Conservation (phyloP, 2,113 vertebrate genomes). For the Phocoena phocoena region DNA sequence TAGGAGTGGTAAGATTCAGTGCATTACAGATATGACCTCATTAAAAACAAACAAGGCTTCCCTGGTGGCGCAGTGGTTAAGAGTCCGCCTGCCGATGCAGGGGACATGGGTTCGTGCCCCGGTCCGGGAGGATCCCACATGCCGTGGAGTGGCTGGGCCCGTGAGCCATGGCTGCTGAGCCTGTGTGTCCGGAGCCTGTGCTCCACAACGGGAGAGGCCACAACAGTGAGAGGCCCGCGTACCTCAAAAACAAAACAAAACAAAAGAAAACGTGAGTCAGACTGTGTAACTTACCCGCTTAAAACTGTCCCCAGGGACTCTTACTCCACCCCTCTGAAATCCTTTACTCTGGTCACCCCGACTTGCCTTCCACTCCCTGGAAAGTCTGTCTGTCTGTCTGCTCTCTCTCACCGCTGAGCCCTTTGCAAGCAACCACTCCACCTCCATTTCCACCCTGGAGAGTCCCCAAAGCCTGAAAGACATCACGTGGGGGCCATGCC, state of each 20-base stretch:
- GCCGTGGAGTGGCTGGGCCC: rapidly evolving
- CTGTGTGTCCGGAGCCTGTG: too few relatives aligned
- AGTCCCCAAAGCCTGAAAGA: not conserved
- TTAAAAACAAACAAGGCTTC: not conserved
- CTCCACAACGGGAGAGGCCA: too few relatives aligned
- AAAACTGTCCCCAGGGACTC: not conserved
- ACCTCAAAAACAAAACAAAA: not conserved
- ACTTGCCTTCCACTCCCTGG: not conserved
- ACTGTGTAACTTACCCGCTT: not conserved
- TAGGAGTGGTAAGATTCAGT: not conserved
- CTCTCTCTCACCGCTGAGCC: not conserved
- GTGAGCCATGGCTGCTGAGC: too few relatives aligned
- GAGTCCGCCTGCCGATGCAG: too few relatives aligned
- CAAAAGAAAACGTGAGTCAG: not conserved
- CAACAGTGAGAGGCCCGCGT: too few relatives aligned
- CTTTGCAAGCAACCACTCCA: not conserved
- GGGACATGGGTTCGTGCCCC: too few relatives aligned
- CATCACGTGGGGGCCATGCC: not conserved
- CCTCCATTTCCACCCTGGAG: not conserved
- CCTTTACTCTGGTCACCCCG: not conserved
- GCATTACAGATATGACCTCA: not conserved
- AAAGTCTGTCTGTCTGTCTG: not conserved
- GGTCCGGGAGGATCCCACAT: too few relatives aligned
- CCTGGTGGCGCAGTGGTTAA: too few relatives aligned
- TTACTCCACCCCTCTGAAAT: not conserved